These are phyloP conservation scores for Grammomys surdaster DNA, from an alignment of 2,113 vertebrate genomes.

Conservation along the genomic window DNA sequence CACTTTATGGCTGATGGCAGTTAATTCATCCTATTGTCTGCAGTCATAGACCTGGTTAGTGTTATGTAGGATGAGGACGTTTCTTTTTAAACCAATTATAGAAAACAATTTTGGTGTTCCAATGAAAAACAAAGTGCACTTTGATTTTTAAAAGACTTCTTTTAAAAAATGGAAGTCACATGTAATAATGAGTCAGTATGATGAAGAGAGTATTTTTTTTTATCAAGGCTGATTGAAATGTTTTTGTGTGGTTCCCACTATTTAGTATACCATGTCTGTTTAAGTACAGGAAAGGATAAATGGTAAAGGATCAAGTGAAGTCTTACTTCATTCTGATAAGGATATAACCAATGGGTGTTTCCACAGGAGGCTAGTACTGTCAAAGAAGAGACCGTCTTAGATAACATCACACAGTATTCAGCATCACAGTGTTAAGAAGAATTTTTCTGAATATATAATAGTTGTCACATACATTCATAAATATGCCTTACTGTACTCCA, in stretches of 20 bases:
- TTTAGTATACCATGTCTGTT: background rate
- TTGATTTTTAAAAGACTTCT: background rate
- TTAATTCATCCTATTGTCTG: background rate
- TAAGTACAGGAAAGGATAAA: background rate
- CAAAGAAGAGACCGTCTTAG: background rate
- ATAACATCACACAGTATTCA: background rate
- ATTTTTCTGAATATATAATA: background rate
- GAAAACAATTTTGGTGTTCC: background rate
- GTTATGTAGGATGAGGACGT: background rate
- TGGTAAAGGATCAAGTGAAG: background rate
- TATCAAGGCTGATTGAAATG: background rate
- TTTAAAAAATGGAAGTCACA: background rate
- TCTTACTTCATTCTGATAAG: background rate
- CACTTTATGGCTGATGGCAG: background rate
- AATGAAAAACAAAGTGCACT: background rate
- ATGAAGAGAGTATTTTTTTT: background rate
- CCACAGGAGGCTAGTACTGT: accelerated
- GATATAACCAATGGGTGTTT: background rate
- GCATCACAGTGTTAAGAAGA: background rate
- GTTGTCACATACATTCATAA: background rate
- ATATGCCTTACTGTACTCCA: background rate
- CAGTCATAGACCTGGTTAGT: background rate
- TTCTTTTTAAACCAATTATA: background rate
- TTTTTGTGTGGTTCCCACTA: background rate
- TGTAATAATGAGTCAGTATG: background rate